phyloP scores from a whole-genome alignment of 2,888 invertebrate species.

The Papilio elwesi region DNA sequence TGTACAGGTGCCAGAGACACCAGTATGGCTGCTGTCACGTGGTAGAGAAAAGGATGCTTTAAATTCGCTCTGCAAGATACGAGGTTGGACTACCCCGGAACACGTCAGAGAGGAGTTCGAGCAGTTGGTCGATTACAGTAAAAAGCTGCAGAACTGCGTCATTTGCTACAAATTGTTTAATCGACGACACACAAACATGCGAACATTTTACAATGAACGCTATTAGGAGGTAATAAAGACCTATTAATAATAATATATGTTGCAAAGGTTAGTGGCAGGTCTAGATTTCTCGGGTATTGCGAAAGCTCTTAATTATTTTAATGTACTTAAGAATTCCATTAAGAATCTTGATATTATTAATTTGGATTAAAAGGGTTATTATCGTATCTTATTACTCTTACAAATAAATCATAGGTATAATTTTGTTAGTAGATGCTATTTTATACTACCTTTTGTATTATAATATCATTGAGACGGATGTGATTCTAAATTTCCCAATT shows the following conservation, averaged over 20 bases:
- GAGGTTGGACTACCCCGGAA: slow-evolving; percentile 80
- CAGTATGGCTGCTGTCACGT: slow-evolving; percentile 81
- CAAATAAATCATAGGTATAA: too few species aligned
- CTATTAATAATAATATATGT: background rate
- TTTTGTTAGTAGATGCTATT: too few species aligned
- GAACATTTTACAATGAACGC: slow-evolving; percentile 65
- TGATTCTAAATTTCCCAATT: too few species aligned
- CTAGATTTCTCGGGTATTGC: too few species aligned
- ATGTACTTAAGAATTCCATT: too few species aligned
- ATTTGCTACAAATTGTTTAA: slow-evolving; percentile 63
- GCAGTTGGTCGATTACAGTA: slow-evolving; percentile 68
- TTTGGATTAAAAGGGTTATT: too few species aligned
- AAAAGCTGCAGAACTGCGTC: slow-evolving; percentile 64
- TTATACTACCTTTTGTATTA: too few species aligned
- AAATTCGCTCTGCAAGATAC: slow-evolving; percentile 79
- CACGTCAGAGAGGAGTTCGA: slow-evolving; percentile 78
- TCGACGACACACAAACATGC: slow-evolving; percentile 56
- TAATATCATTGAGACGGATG: too few species aligned
- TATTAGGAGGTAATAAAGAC: slow-evolving; percentile 59
- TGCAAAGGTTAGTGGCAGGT: too few species aligned
- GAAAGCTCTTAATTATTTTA: too few species aligned
- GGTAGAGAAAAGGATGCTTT: slow-evolving; percentile 79
- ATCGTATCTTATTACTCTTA: too few species aligned
- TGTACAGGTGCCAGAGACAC: slow-evolving; percentile 82
- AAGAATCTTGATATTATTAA: too few species aligned